Conservation (phyloP, 2,113 vertebrate species). For the Tichodroma muraria region DNA sequence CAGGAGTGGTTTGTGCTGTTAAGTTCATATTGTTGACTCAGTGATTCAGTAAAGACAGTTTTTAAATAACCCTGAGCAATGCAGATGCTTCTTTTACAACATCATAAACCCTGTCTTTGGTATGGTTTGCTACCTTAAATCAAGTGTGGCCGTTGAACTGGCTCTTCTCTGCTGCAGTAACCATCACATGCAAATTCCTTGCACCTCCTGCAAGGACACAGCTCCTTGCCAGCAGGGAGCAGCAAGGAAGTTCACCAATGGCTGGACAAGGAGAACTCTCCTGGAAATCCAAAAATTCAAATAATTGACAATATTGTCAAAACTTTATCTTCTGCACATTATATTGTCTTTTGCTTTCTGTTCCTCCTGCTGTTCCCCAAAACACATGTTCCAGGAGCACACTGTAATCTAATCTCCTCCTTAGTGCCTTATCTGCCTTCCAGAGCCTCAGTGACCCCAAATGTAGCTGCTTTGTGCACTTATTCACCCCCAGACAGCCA, state of each 20-base stretch:
- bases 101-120: neutral
- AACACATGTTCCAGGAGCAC: neutral
- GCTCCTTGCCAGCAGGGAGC: neutral
- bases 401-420: neutral
- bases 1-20: neutral
- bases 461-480: neutral
- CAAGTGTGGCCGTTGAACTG: neutral
- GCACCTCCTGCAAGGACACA: neutral
- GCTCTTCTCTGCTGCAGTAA: neutral
- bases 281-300: neutral
- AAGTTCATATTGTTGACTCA: neutral
- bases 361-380: neutral
- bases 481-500: neutral
- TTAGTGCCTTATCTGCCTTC: neutral
- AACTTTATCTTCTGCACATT: neutral
- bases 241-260: neutral
- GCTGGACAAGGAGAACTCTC: neutral
- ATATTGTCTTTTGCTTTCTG: neutral
- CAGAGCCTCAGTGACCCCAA: neutral
- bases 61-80: neutral
- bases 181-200: neutral
- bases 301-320: neutral
- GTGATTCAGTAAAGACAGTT: neutral
- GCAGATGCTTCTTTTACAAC: neutral
- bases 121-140: neutral